These are phyloP conservation scores for Zalophus californianus DNA, from an alignment of 2,797 vertebrate genomes.

Conservation along the genomic window DNA sequence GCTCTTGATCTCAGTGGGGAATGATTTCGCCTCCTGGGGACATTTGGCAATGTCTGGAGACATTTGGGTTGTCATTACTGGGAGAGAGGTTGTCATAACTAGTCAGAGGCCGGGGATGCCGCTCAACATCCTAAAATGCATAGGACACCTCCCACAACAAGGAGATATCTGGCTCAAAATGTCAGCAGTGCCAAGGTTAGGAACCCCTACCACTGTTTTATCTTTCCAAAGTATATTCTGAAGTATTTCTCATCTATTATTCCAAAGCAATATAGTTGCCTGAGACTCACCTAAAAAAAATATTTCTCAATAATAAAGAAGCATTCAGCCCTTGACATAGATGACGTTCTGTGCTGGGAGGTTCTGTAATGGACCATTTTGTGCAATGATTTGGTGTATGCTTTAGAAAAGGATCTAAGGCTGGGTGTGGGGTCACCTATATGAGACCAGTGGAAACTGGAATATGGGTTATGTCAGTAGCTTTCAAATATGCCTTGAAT, in stretches of 20 bases:
- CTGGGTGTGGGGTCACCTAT: background rate
- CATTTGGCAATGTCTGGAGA: background rate
- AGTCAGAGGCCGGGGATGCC: background rate
- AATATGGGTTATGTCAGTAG: background rate
- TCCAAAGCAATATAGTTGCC: background rate
- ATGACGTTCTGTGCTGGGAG: background rate
- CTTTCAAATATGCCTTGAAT: background rate
- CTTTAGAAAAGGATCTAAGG: background rate
- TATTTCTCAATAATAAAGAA: background rate
- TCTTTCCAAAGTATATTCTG: background rate
- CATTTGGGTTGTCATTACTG: background rate
- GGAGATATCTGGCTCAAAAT: background rate
- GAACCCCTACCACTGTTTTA: background rate
- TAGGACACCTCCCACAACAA: background rate
- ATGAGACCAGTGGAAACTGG: background rate
- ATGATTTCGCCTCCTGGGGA: background rate
- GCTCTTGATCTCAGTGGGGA: background rate
- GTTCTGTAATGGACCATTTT: background rate
- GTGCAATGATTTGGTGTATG: background rate
- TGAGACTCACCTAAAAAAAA: background rate
- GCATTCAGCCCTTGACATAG: rapidly evolving
- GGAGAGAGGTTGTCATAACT: background rate
- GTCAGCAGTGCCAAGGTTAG: background rate
- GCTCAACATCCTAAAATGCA: background rate
- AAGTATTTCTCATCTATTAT: background rate